A percentile compares a stretch with the other conserved stretches of the same genome.
These are phyloP conservation scores for Drosophila sulfurigaster DNA, from an alignment of 1,140 invertebrate genomes.

Conservation along the genomic window DNA sequence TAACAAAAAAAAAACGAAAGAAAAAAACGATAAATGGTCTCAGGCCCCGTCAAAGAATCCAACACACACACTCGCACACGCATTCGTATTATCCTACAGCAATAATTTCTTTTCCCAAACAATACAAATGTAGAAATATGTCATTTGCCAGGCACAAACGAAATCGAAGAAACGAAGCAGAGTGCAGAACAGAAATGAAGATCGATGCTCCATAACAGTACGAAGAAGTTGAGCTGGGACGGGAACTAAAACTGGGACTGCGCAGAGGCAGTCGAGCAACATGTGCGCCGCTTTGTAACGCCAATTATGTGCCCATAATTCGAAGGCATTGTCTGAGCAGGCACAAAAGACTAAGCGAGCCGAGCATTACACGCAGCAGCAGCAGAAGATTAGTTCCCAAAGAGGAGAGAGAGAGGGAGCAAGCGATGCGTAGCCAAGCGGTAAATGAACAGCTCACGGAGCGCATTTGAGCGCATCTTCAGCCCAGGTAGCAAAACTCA, in stretches of 20 bases:
- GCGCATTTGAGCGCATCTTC: conserved; percentile 42
- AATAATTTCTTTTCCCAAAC: conserved; percentile 70
- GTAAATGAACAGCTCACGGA: conserved; percentile 67
- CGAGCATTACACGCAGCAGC: conserved; percentile 59
- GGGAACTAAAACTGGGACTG: conserved; percentile 24
- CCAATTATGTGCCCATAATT: conserved; percentile 84
- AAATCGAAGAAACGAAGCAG: conserved; percentile 61
- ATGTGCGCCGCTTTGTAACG: conserved; percentile 81
- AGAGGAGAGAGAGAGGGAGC: neutral
- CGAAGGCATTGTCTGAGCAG: conserved; percentile 73
- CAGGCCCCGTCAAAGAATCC: conserved; percentile 14
- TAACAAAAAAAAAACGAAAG: conserved; percentile 31
- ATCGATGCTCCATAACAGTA: conserved; percentile 72
- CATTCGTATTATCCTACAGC: conserved; percentile 62
- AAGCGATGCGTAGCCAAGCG: conserved; percentile 67
- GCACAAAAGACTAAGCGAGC: conserved; percentile 65
- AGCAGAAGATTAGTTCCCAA: conserved; percentile 51
- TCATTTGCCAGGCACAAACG: conserved; percentile 69
- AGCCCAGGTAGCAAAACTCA: conserved; percentile 46
- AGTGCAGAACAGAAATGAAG: conserved; percentile 61
- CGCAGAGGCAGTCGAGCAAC: conserved; percentile 49
- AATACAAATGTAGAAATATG: conserved; percentile 71
- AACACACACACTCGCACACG: conserved; percentile 29
- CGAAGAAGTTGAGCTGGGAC: conserved; percentile 23
- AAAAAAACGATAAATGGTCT: conserved; percentile 49